Percentiles rank a stretch among this genome's conserved stretches.
These are phyloP conservation scores for Ornithorhynchus anatinus DNA, from an alignment of 2,113 vertebrate species.

Conservation along the genomic window DNA sequence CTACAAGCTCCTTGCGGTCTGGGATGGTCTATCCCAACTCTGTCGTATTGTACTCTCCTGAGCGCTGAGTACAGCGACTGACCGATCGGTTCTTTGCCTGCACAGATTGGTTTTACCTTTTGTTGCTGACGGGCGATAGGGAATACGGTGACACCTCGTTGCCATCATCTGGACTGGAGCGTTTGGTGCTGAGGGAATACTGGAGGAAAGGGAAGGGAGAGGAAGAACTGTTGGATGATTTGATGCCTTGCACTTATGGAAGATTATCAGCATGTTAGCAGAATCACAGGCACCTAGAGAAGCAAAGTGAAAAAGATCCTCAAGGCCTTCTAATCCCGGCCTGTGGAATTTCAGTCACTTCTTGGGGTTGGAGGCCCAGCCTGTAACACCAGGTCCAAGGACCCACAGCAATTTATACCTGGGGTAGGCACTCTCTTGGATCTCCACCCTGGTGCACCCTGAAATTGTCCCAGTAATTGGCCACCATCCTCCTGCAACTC, in stretches of 20 bases:
- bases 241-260: not conserved
- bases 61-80: too few species aligned
- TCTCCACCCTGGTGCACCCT: too few species aligned
- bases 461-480: too few species aligned
- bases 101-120: conserved; percentile 77
- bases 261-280: not conserved
- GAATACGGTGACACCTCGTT: conserved; percentile 96
- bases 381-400: too few species aligned
- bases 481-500: too few species aligned
- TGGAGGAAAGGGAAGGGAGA: conserved; percentile 15
- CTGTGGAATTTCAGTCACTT: too few species aligned
- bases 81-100: not conserved
- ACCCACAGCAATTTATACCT: too few species aligned
- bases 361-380: too few species aligned
- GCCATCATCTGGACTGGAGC: conserved; percentile 90
- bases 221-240: not conserved
- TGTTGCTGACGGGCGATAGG: conserved; percentile 96
- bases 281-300: not conserved
- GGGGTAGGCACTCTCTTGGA: too few species aligned
- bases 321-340: not conserved
- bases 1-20: too few species aligned
- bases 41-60: too few species aligned
- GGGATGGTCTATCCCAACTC: too few species aligned
- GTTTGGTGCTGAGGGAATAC: conserved; percentile 94
- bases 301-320: not conserved